Evolutionary conservation across 1,140 invertebrate species (phyloP), one percentile per base, ranked within the genome.

Genomic region (Drosophila sturtevanti): DNA sequence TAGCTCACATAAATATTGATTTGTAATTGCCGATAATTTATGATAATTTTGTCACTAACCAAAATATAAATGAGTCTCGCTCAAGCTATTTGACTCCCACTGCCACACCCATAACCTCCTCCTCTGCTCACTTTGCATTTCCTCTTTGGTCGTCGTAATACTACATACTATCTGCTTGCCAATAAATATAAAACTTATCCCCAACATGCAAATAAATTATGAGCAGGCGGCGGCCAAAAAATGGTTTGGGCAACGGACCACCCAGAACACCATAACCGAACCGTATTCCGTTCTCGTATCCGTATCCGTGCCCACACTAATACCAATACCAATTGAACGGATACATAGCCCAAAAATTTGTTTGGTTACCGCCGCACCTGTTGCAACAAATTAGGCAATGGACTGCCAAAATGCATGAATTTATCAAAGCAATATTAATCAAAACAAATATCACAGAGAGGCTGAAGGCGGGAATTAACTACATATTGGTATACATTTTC

Each of bases 1-100:
- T 75, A 75, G 72, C 68, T 72, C 63, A 76, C 72, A 75, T 75
- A 75, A 75, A 75, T 75, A 76, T 75, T 75, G 72, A 75, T 75
- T 62, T 75, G 72, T 68, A 75, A 75, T 58, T 75, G 63, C 14
- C 9, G 55, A 68, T 75, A 75, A 75, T 75, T 75, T 75, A 75
- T 68, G 24, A 62, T 56, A 58, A 35, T 11, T 52, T 60, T 51
- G 58, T 18, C 38, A 24, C 71, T 34, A 74, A 52, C 72, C 72
- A 75, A 75, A 75, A 75, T 11, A 75, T 75, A 75, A 75, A 75
- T 75, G 64, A 75, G 73, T 60, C 66, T 77, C 73, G 60, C 70
- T 35, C 38, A 74, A 60, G 52, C 9, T 48, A 48, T 48, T 16
- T 48, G 16, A 2, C n/a, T 1, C 41, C 18, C 12, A 1, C 37